phyloP scores from a whole-genome alignment of 2,797 vertebrate genomes.

The Furcifer pardalis region DNA sequence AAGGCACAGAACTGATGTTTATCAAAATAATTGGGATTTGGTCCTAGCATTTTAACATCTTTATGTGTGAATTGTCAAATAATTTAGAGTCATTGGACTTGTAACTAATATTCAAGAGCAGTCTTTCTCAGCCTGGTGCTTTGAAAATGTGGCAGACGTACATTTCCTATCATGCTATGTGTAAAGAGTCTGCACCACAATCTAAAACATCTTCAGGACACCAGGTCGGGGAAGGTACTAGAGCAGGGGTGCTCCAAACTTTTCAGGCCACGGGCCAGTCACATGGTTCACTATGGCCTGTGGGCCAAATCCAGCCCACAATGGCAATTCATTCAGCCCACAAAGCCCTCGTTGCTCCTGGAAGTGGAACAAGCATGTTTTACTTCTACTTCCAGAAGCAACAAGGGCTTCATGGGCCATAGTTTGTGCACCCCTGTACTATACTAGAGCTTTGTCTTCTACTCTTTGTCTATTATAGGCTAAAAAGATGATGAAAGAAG shows the following conservation, averaged over 20 bases:
- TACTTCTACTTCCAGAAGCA: no score
- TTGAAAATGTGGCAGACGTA: neutral
- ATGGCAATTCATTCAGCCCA: no score
- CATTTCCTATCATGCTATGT: neutral
- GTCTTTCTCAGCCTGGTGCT: neutral
- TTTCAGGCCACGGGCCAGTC: no score
- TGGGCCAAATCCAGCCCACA: no score
- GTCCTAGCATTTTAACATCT: neutral
- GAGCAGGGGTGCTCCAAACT: no score
- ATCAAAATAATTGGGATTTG: slow-evolving; percentile 31
- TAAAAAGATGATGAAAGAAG: no score
- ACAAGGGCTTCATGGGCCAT: no score
- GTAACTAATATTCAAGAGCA: neutral
- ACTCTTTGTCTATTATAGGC: no score
- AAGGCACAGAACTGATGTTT: slow-evolving; percentile 23
- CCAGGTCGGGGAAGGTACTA: neutral
- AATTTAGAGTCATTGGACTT: neutral
- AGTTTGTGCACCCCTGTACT: no score
- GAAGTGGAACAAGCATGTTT: no score
- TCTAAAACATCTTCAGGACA: neutral
- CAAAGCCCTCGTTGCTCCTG: no score
- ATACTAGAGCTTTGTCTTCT: neutral
- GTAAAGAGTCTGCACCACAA: neutral
- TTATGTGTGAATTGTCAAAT: neutral
- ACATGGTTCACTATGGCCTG: no score